Evolutionary conservation across 2,113 vertebrate genomes (phyloP), one percentile per base, ranked within the genome.

Genomic region (Bufo gargarizans): DNA sequence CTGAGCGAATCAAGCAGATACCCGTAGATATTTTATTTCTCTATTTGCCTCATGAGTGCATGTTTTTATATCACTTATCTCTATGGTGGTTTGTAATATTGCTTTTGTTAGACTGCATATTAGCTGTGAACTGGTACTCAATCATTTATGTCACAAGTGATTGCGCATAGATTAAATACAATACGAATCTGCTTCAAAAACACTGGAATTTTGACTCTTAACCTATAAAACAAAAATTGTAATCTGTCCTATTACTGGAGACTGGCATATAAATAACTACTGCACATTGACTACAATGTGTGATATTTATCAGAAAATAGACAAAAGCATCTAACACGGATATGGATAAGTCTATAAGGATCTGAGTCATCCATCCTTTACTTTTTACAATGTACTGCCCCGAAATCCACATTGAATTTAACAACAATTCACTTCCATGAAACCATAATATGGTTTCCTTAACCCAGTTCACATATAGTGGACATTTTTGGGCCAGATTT

Each of bases 61-160:
- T 86, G 77, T 61, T 87, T 86, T 87, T 80, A 71, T 33, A 65
- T 47, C 12, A 14, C 19, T 71, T 72, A 71, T 58, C 50, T 19
- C n/a, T 43, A 43, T 16, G 71, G 77, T 14, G 20, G 14, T 53
- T 16, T 58, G 16, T 61, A 65, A 76, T 58, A 4, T 22, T 81
- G 63, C 63, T 58, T 81, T 49, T 81, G 22, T 81, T 45, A 87
- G 5, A 86, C 63, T 65, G 47, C 49, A 77, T 11, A 71, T 49
- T 78, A 86, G 17, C 10, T 86, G 56, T 58, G 56, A 59, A 47
- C 69, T 33, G 72, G 33, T 63, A 76, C 72, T 77, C 59, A 49
- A 11, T 56, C 63, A 11, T 77, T 11, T 76, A 16, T 7, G 33
- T 72, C 33, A 1, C 84, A 76, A 45, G 47, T 85, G 56, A 61